Evolutionary conservation across 2,113 vertebrate species (phyloP), one percentile per base, ranked within the genome.

Genomic region (Macrotus californicus): DNA sequence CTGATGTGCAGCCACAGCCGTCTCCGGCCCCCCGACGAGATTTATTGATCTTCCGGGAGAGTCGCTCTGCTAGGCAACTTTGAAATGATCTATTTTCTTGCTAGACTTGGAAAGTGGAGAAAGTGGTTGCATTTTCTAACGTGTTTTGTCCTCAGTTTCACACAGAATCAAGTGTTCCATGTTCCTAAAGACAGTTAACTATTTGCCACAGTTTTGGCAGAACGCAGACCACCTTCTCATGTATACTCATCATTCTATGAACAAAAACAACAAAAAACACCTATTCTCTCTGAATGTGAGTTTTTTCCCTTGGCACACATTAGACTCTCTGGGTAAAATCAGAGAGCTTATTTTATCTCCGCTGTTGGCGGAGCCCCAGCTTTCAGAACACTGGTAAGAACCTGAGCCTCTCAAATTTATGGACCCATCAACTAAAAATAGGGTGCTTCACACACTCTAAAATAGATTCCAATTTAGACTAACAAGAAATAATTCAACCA

Each of bases 381-480:
- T 97, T 46, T 77, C 90, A 87, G 93, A 91, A 12, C 81, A 92
- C 41, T 87, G 61, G 81, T 87, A 91, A 84, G 6, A 95, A 97
- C 89, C 81, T 82, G 87, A 90, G 77, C 88, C 95, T 98, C 97
- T 97, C 85, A 94, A 89, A 92, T 67, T 29, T 89, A 94, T 64
- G 70, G 91, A 46, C 73, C 77, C 81, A 91, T 80, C 81, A 84
- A 61, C 96, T 97, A 94, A 97, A 97, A 97, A 96, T 92, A 91
- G 15, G 56, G 76, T 64, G 19, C 66, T 83, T 94, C 34, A 77
- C 31, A 80, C 67, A 81, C 59, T 80, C 79, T 87, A 34, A 95
- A 91, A 93, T 94, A 73, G 48, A 96, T 67, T 82, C 52, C 59
- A 87, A 12, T 92, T 94, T 91, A 94, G 34, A 91, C 36, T 89